Evolutionary conservation across 2,113 vertebrate genomes (phyloP).

Genomic region (Embiotoca jacksoni): DNA sequence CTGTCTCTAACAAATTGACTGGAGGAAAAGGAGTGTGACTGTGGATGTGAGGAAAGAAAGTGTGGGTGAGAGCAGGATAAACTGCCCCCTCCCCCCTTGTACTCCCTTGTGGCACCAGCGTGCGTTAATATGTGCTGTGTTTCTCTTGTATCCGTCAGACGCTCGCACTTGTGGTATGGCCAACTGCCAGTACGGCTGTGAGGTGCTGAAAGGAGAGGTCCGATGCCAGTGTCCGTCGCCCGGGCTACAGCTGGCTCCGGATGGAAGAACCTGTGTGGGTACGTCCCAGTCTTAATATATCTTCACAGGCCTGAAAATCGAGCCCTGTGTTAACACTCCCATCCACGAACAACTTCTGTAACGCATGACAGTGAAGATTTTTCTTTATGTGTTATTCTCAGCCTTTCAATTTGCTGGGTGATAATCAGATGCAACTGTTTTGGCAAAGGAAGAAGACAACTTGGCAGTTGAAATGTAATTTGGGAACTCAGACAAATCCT

Average conservation of each 20-base stretch:
- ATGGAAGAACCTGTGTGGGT: constrained; percentile 96
- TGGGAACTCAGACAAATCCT: constrained; percentile 40
- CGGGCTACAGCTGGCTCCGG: constrained; percentile 93
- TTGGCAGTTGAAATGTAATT: constrained; percentile 34
- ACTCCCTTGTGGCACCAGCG: constrained; percentile 29
- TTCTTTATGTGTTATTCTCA: constrained; percentile 7
- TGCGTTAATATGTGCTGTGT: constrained; percentile 51
- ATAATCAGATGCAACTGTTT: constrained; percentile 44
- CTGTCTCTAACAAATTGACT: constrained; percentile 35
- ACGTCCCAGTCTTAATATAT: constrained; percentile 71
- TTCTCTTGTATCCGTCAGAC: constrained; percentile 78
- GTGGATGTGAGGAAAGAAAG: neutral
- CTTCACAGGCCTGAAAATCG: constrained; percentile 30
- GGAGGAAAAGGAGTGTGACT: constrained; percentile 23
- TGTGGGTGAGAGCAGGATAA: constrained; percentile 7
- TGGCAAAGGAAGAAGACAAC: constrained; percentile 34
- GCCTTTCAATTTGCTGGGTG: constrained; percentile 29
- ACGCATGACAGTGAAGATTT: constrained; percentile 1
- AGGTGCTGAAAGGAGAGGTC: constrained; percentile 93
- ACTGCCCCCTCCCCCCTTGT: neutral
- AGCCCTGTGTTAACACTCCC: constrained; percentile 23
- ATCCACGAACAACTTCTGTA: constrained; percentile 1
- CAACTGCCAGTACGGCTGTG: constrained; percentile 98
- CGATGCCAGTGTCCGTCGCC: constrained; percentile 95
- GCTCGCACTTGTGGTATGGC: constrained; percentile 93